Percentiles rank a stretch among this genome's conserved stretches.
Evolutionary conservation across 1,140 invertebrate genomes (phyloP).

Genomic region (Euborellia annulipes): DNA sequence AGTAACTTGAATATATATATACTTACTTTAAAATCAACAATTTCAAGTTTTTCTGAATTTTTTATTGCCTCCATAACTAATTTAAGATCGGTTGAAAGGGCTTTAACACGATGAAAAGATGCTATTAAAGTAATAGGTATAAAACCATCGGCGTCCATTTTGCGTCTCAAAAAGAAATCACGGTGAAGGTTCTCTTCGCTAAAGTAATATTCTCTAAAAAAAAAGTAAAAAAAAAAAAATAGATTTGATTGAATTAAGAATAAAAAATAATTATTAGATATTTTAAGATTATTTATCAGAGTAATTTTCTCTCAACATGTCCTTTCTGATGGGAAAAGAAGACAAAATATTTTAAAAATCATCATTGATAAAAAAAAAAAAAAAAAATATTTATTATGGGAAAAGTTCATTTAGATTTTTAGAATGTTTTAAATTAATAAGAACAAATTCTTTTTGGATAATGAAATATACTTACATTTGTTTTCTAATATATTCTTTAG

Average conservation of each 20-base stretch:
- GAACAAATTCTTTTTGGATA: constrained; percentile 3
- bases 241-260: constrained; percentile 5
- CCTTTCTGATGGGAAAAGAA: constrained; percentile 11
- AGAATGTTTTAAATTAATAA: background rate
- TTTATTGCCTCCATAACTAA: constrained; percentile 68
- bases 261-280: background rate
- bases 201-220: constrained; percentile 95
- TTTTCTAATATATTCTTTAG: constrained; percentile 66
- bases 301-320: background rate
- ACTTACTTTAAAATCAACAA: constrained; percentile 57
- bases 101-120: constrained; percentile 85
- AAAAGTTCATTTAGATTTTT: constrained; percentile 1
- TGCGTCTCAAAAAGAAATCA: constrained; percentile 90
- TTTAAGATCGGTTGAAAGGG: constrained; percentile 67
- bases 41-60: constrained; percentile 66
- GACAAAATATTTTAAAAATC: constrained; percentile 1
- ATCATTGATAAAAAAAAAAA: background rate
- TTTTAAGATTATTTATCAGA: background rate
- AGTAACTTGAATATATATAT: no score
- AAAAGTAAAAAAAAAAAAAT: constrained; percentile 5
- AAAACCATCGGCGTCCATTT: constrained; percentile 90
- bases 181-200: constrained; percentile 89
- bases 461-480: constrained; percentile 52
- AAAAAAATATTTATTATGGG: background rate
- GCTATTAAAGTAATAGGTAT: constrained; percentile 86